Conservation (phyloP, 1,140 invertebrate genomes). For the Ceratitis capitata region DNA sequence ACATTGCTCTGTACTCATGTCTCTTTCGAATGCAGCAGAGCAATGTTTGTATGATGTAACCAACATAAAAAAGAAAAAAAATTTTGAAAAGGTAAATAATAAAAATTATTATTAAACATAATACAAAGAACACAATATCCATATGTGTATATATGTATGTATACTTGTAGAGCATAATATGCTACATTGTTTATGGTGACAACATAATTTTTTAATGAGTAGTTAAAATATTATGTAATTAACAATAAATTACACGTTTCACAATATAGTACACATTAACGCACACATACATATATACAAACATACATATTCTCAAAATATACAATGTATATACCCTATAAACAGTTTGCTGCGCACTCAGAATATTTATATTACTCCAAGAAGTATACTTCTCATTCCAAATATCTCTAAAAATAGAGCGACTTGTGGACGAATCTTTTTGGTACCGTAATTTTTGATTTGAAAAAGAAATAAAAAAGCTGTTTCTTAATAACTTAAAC, state of each 20-base stretch:
- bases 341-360: too few relatives aligned
- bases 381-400: too few relatives aligned
- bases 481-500: too few relatives aligned
- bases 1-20: too few relatives aligned
- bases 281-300: neutral
- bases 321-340: too few relatives aligned
- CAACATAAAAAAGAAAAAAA: neutral
- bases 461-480: too few relatives aligned
- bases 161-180: neutral
- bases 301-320: too few relatives aligned
- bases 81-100: neutral
- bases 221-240: conserved; percentile 35
- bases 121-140: neutral
- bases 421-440: too few relatives aligned
- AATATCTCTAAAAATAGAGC: too few relatives aligned
- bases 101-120: neutral
- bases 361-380: too few relatives aligned
- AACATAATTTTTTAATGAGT: conserved; percentile 32
- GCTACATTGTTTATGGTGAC: conserved; percentile 20
- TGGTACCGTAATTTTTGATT: too few relatives aligned
- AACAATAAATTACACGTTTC: conserved; percentile 26
- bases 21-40: neutral
- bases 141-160: neutral
- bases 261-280: neutral
- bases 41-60: neutral